Evolutionary conservation across 2,797 vertebrate species (phyloP).

Genomic region (Poecilia wingei): DNA sequence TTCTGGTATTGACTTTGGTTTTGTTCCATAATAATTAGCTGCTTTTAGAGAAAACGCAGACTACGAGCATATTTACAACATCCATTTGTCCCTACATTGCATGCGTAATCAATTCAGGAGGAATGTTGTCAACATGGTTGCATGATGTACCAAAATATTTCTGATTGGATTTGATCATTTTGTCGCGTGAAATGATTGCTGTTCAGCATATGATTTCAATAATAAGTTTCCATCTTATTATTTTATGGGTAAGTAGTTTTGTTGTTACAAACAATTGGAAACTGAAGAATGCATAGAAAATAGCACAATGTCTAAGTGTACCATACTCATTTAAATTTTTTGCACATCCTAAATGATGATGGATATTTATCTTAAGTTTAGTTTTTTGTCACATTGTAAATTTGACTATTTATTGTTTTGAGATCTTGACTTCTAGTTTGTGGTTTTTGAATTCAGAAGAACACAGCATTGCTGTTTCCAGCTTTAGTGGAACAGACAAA

Average conservation of each 20-base stretch:
- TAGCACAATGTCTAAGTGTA: conserved; percentile 49
- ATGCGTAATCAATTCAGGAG: conserved; percentile 40
- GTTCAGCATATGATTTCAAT: conserved; percentile 44
- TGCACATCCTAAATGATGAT: conserved; percentile 33
- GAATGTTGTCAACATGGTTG: conserved; percentile 36
- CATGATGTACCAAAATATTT: conserved; percentile 47
- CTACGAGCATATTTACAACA: neutral
- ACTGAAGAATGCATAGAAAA: conserved; percentile 62
- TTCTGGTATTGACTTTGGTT: conserved; percentile 59
- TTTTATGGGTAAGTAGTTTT: conserved; percentile 11
- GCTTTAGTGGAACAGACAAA: conserved; percentile 27
- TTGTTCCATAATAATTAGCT: conserved; percentile 51
- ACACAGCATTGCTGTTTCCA: conserved; percentile 15
- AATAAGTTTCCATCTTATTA: conserved; percentile 14
- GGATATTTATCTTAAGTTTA: conserved; percentile 20
- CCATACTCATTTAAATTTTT: conserved; percentile 26
- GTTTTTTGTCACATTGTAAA: conserved; percentile 15
- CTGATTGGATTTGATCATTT: conserved; percentile 21
- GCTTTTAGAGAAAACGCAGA: conserved; percentile 31
- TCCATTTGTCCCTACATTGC: conserved; percentile 42
- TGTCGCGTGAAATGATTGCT: conserved; percentile 42
- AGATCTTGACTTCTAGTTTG: conserved; percentile 46
- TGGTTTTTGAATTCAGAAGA: conserved; percentile 38
- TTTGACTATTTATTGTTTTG: conserved; percentile 29
- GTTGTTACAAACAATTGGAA: conserved; percentile 35